Conservation (phyloP, 2,113 vertebrate species). For the Pteronura brasiliensis region DNA sequence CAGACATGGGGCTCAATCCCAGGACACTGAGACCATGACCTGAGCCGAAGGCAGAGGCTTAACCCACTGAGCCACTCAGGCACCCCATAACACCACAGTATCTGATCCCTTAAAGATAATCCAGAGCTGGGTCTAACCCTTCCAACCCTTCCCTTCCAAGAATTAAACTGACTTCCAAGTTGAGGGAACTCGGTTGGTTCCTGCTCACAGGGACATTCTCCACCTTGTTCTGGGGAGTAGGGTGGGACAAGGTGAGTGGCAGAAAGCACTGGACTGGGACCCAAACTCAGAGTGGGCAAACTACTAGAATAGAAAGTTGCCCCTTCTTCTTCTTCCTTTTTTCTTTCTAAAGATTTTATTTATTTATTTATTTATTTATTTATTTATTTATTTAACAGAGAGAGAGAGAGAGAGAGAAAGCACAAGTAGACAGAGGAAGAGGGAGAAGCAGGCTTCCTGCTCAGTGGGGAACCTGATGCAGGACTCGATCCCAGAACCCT, state of each 20-base stretch:
- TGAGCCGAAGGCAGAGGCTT: too few relatives aligned
- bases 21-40: too few relatives aligned
- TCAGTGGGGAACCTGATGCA: too few relatives aligned
- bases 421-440: too few relatives aligned
- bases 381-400: not conserved
- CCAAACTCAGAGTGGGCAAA: not conserved
- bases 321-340: too few relatives aligned
- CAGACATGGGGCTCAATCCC: too few relatives aligned
- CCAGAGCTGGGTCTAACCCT: not conserved
- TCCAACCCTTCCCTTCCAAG: not conserved
- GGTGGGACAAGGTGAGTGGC: not conserved
- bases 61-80: too few relatives aligned
- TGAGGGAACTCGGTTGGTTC: not conserved
- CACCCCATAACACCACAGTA: not conserved
- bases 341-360: not conserved
- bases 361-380: not conserved
- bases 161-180: not conserved
- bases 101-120: not conserved
- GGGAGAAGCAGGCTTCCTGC: too few relatives aligned
- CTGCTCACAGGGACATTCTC: not conserved
- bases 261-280: not conserved
- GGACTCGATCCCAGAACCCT: too few relatives aligned
- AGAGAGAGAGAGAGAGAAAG: too few relatives aligned
- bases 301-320: not conserved
- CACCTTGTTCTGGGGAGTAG: not conserved